Conservation (phyloP, 1,140 invertebrate genomes). For the Plutomurus gul region DNA sequence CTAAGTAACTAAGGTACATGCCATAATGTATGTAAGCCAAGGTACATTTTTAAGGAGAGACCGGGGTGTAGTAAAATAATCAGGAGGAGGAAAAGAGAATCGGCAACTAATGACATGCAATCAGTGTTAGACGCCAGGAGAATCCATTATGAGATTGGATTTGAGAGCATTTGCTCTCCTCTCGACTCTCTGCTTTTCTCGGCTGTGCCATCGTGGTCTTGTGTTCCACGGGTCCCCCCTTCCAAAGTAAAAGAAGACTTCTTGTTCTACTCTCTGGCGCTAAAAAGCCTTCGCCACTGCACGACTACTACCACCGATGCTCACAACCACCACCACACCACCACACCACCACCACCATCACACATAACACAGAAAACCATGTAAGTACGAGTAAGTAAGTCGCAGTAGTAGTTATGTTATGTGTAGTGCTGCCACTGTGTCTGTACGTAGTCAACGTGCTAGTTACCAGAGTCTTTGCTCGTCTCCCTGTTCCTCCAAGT, state of each 20-base stretch:
- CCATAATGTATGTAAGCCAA: slow-evolving; percentile 11
- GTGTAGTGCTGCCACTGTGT: no score
- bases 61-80: slow-evolving; percentile 53
- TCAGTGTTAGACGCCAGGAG: slow-evolving; percentile 53
- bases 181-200: background rate
- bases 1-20: background rate
- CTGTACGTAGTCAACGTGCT: no score
- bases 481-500: no score
- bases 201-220: background rate
- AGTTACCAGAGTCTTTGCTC: no score
- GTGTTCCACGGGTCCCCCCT: no score
- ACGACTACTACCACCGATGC: background rate
- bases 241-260: no score
- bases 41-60: slow-evolving; percentile 46
- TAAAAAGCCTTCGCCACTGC: no score
- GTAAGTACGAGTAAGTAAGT: no score
- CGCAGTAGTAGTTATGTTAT: no score
- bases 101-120: slow-evolving; percentile 55
- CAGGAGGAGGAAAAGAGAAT: slow-evolving; percentile 52
- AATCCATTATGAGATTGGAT: slow-evolving; percentile 54
- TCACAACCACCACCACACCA: background rate
- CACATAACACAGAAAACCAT: background rate
- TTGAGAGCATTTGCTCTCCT: slow-evolving; percentile 32
- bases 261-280: no score
- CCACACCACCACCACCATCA: background rate